Evolutionary conservation across 2,888 invertebrate genomes (phyloP).

Genomic region (Cheilosia vulpina): DNA sequence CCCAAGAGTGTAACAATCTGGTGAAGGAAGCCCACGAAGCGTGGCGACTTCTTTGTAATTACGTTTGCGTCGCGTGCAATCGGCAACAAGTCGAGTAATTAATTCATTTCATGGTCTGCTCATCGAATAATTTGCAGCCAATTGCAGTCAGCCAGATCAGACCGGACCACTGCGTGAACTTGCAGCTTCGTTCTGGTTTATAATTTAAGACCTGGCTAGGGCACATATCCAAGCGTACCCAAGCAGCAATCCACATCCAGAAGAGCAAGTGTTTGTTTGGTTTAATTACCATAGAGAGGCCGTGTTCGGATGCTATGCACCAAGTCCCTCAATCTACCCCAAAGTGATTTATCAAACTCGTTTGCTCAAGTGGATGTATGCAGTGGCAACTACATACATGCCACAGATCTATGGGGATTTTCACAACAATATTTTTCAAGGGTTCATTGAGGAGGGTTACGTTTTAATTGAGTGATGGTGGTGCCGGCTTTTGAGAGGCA

Average conservation of each 20-base stretch:
- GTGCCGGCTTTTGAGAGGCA: constrained; percentile 2
- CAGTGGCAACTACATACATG: neutral
- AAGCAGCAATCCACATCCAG: constrained; percentile 15
- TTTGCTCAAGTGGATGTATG: constrained; percentile 2
- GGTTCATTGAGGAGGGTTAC: constrained; percentile 36
- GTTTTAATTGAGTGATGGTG: constrained; percentile 50
- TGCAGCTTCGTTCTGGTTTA: constrained; percentile 58
- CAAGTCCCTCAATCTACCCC: constrained; percentile 54
- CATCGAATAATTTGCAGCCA: constrained; percentile 61
- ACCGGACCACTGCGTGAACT: constrained; percentile 28
- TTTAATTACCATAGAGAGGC: constrained; percentile 53
- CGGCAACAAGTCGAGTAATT: constrained; percentile 64
- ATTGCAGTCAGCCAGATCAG: constrained; percentile 11
- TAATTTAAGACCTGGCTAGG: constrained; percentile 28
- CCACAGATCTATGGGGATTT: constrained; percentile 26
- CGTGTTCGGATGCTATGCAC: neutral
- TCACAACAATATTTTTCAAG: constrained; percentile 27
- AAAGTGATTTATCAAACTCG: constrained; percentile 49
- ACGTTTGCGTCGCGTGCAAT: constrained; percentile 55
- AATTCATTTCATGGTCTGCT: constrained; percentile 69
- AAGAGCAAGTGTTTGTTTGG: constrained; percentile 53
- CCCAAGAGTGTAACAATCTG: neutral
- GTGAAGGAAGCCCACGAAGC: constrained; percentile 47
- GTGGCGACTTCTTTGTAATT: constrained; percentile 66
- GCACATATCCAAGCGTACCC: neutral